These are phyloP conservation scores for Corvus hawaiiensis DNA, from an alignment of 2,113 vertebrate species.

Conservation along the genomic window DNA sequence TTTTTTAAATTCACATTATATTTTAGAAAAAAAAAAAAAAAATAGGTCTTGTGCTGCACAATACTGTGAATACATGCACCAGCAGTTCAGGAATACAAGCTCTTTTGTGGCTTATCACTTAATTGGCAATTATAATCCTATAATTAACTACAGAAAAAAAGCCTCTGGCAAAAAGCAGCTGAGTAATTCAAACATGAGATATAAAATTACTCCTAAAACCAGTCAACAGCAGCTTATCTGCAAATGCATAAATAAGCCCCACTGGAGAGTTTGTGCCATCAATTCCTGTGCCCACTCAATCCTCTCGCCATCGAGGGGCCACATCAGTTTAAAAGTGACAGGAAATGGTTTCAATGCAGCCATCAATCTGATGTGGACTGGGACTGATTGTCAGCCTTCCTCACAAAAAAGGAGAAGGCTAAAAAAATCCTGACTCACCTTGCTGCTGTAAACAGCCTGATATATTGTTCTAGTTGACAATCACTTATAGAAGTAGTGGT, in stretches of 20 bases:
- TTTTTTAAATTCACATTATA: neutral
- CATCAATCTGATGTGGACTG: neutral
- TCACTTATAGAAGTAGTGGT: neutral
- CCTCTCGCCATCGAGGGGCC: neutral
- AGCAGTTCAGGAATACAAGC: neutral
- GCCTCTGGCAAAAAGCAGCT: constrained; percentile 1
- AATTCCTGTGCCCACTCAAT: neutral
- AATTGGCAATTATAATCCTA: constrained; percentile 61
- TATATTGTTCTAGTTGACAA: neutral
- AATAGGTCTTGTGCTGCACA: neutral
- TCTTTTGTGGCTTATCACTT: constrained; percentile 38
- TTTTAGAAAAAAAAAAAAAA: neutral
- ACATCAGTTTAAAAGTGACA: neutral
- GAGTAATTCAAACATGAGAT: neutral
- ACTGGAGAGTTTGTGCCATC: neutral
- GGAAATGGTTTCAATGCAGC: neutral
- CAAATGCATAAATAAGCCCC: neutral
- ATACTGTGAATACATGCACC: neutral
- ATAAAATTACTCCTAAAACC: neutral
- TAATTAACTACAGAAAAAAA: constrained; percentile 45
- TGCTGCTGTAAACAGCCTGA: neutral
- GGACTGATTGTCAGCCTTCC: neutral
- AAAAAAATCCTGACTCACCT: neutral
- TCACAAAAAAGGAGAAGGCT: neutral
- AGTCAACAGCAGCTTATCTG: neutral